These are phyloP conservation scores for Spisula subtruncata DNA, from an alignment of 2,888 invertebrate species.

Conservation along the genomic window DNA sequence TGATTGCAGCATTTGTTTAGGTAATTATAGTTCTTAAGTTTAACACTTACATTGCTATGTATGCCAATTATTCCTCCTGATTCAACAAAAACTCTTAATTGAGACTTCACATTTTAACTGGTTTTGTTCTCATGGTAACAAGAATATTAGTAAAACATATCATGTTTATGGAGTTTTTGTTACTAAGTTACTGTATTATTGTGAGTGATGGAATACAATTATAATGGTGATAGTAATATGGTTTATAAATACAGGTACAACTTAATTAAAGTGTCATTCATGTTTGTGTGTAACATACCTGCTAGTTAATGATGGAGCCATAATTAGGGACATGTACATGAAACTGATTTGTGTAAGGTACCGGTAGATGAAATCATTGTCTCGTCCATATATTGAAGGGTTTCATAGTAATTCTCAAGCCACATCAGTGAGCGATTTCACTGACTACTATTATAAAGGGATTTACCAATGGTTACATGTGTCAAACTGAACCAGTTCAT, in stretches of 20 bases:
- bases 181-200: not conserved
- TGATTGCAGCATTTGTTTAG: not conserved
- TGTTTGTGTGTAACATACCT: not conserved
- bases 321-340: too few relatives aligned
- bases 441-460: too few relatives aligned
- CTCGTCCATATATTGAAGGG: too few relatives aligned
- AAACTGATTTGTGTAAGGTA: too few relatives aligned
- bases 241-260: not conserved
- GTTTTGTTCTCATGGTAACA: not conserved
- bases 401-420: too few relatives aligned
- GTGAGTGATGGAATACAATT: not conserved
- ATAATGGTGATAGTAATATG: not conserved
- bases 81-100: not conserved
- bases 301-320: too few relatives aligned
- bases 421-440: too few relatives aligned
- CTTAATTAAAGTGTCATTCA: not conserved
- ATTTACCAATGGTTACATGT: too few relatives aligned
- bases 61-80: not conserved
- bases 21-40: slow-evolving; percentile 9
- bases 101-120: not conserved
- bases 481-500: too few relatives aligned
- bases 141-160: not conserved
- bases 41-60: not conserved
- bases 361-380: too few relatives aligned
- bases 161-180: not conserved